A percentile compares a stretch with the other conserved stretches of the same genome.
These are phyloP conservation scores for Triplophysa bombifrons DNA, from an alignment of 2,797 vertebrate species.

Conservation along the genomic window DNA sequence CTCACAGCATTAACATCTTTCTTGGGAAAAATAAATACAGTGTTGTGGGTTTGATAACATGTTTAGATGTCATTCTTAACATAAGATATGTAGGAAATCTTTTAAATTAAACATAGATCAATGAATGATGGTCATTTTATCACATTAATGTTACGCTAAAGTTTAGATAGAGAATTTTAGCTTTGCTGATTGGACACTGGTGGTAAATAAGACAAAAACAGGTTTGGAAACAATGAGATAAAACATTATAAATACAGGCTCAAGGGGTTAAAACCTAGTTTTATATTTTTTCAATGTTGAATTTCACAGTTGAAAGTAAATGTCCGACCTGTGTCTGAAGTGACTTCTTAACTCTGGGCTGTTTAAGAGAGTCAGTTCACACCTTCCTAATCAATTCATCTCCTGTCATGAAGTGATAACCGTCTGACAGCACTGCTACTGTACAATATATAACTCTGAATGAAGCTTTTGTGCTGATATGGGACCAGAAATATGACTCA, in stretches of 20 bases:
- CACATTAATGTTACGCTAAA: background rate
- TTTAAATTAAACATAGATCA: background rate
- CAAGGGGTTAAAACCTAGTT: background rate
- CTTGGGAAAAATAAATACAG: no score
- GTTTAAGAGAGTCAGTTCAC: conserved; percentile 31
- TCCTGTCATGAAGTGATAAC: conserved; percentile 31
- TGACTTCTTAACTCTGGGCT: conserved; percentile 14
- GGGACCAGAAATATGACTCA: background rate
- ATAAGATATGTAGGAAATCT: background rate
- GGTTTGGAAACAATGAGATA: no score
- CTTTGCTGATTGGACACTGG: background rate
- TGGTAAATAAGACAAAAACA: background rate
- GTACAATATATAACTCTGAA: conserved; percentile 1
- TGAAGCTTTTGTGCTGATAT: conserved; percentile 13
- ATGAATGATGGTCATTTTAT: background rate
- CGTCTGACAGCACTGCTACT: conserved; percentile 7
- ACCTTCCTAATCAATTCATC: conserved; percentile 48
- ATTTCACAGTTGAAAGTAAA: conserved; percentile 31
- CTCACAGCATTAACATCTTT: no score
- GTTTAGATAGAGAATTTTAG: background rate
- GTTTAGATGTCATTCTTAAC: no score
- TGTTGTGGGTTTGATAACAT: no score
- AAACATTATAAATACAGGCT: background rate
- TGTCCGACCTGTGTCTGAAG: background rate
- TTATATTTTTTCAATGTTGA: conserved; percentile 15